Evolutionary conservation across 2,113 vertebrate genomes (phyloP), one percentile per base, ranked within the genome.

Genomic region (Sakesphorus luctuosus): DNA sequence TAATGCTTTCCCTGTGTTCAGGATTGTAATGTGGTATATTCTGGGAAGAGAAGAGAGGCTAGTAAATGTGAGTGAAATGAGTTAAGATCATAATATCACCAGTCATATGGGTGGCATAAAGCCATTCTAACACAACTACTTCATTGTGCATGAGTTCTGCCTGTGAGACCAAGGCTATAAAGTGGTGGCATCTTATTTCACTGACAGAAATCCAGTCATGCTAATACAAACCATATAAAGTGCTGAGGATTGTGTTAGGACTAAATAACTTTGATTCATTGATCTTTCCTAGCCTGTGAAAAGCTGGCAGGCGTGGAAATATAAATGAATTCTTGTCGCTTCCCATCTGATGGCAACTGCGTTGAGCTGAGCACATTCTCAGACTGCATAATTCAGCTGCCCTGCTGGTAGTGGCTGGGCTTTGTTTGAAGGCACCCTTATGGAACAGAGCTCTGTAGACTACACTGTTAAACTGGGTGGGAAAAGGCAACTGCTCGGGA

Each of bases 141-240:
- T 91, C 84, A 66, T 93, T 97, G 95, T 97, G 73, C 36, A 6
- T 46, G 40, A 67, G 56, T 43, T 59, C 89, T 88, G 76, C 63
- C 35, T 87, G 1, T 78, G 62, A 85, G 84, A 79, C 49, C 33
- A 26, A 43, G 56, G 26, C 84, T 87, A 9, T 88, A 18, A 96
- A 89, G 66, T 44, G 44, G n/a, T 90, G 82, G 91, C 78, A 84
- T 97, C 87, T 91, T 95, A 82, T 96, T 97, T 95, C 95, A 93
- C 89, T 81, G 80, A 63, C 65, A 92, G 92, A 93, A 96, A 89
- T 65, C 49, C 93, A 92, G 58, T 49, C 87, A 56, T 2, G 28
- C 73, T 91, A 71, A 91, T 74, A 75, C 47, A 95, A 79, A 89
- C 80, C 40, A 55, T 76, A 36, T 53, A 68, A 90, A 92, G 73